A percentile compares a stretch with the other conserved stretches of the same genome.
phyloP scores from a whole-genome alignment of 1,140 invertebrate genomes.

The Batillaria attramentaria region DNA sequence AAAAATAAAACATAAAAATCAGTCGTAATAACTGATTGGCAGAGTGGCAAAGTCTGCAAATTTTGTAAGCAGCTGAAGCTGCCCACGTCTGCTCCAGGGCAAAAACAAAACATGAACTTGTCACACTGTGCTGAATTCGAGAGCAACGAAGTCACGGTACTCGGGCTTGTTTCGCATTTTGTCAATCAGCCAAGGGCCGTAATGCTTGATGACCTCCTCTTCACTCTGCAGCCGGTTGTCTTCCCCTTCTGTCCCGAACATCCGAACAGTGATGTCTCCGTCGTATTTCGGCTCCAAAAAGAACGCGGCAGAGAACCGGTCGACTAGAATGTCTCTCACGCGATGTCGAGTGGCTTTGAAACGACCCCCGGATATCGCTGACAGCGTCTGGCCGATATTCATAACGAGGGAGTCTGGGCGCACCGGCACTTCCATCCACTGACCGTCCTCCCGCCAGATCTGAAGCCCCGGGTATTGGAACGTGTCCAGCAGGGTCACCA shows the following conservation, averaged over 20 bases:
- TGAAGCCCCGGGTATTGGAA: constrained; percentile 54
- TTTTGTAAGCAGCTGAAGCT: no score
- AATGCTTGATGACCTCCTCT: background rate
- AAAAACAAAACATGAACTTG: no score
- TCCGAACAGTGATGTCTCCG: constrained; percentile 42
- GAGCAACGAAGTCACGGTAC: constrained; percentile 25
- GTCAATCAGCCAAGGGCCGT: constrained; percentile 23
- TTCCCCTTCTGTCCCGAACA: no score
- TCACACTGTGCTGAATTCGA: no score
- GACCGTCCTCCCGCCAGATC: constrained; percentile 36
- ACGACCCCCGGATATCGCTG: constrained; percentile 49
- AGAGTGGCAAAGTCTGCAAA: no score
- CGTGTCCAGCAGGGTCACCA: constrained; percentile 52
- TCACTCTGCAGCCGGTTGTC: no score
- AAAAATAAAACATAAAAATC: no score
- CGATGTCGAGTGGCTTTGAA: constrained; percentile 56
- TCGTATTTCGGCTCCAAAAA: constrained; percentile 52
- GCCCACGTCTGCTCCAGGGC: no score
- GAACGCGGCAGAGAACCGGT: constrained; percentile 54
- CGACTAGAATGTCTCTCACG: constrained; percentile 51
- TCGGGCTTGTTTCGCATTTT: constrained; percentile 25
- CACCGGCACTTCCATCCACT: constrained; percentile 50
- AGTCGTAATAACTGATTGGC: no score
- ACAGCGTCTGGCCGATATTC: constrained; percentile 58
- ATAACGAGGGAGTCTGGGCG: constrained; percentile 56